phyloP scores from a whole-genome alignment of 1,140 invertebrate genomes.

The Ridgeia piscesae region DNA sequence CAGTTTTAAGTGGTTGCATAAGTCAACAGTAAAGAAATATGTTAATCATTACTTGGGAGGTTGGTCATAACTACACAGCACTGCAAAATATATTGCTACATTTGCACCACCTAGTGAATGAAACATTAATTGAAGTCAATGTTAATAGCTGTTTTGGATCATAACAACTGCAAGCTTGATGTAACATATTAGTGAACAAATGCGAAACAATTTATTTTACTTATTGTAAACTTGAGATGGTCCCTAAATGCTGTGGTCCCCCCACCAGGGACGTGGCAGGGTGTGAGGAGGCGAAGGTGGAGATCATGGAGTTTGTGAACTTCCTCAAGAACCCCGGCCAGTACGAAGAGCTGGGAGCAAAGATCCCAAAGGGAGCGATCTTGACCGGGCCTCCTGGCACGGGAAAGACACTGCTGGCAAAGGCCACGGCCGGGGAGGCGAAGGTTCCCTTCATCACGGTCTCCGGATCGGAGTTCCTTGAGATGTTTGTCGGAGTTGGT shows the following conservation, averaged over 20 bases:
- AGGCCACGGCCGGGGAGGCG: conserved; percentile 98
- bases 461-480: conserved; percentile 96
- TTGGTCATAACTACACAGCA: too few relatives aligned
- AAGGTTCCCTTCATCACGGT: conserved; percentile 98
- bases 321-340: conserved; percentile 99
- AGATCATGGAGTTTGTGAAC: conserved; percentile 99
- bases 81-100: too few relatives aligned
- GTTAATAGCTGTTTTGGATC: too few relatives aligned
- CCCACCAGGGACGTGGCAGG: conserved; percentile 91
- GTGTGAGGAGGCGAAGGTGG: conserved; percentile 99
- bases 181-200: too few relatives aligned
- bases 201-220: too few relatives aligned
- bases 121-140: neutral
- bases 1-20: too few relatives aligned
- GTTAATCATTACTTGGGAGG: too few relatives aligned
- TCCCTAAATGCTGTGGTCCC: neutral
- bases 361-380: conserved; percentile 87
- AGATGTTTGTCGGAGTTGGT: conserved; percentile 99
- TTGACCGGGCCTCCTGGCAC: conserved; percentile 61
- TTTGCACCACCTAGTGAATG: too few relatives aligned
- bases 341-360: conserved; percentile 96
- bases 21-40: too few relatives aligned
- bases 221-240: neutral
- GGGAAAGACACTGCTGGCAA: conserved; percentile 91
- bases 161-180: too few relatives aligned